Conservation (phyloP, 2,888 invertebrate genomes). For the Apoda limacodes region DNA sequence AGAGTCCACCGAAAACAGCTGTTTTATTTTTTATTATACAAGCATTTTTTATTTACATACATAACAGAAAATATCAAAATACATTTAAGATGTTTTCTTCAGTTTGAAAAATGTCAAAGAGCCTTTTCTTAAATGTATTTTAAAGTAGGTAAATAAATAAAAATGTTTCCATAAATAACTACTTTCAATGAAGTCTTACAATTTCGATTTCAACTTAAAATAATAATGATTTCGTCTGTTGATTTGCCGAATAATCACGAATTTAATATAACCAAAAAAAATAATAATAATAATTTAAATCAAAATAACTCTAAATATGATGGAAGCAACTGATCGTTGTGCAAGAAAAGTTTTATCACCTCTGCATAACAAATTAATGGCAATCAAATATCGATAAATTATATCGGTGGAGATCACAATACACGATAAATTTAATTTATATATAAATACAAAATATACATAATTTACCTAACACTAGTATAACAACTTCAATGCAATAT, state of each 20-base stretch:
- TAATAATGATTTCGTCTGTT: slow-evolving; percentile 40
- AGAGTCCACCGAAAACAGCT: too few relatives aligned
- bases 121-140: too few relatives aligned
- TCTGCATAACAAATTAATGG: slow-evolving; percentile 61
- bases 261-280: slow-evolving; percentile 45
- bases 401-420: slow-evolving; percentile 71
- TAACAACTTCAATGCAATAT: slow-evolving; percentile 65
- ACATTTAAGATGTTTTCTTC: too few relatives aligned
- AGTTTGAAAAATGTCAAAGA: too few relatives aligned
- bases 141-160: too few relatives aligned
- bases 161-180: too few relatives aligned
- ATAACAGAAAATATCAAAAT: too few relatives aligned
- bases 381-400: slow-evolving; percentile 65
- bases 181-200: too few relatives aligned
- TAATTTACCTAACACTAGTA: slow-evolving; percentile 54
- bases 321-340: slow-evolving; percentile 60
- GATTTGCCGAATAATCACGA: slow-evolving; percentile 49
- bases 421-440: slow-evolving; percentile 52
- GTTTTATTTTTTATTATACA: too few relatives aligned
- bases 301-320: slow-evolving; percentile 53
- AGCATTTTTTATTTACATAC: too few relatives aligned
- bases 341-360: slow-evolving; percentile 43
- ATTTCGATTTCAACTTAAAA: slow-evolving; percentile 40
- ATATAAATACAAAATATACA: slow-evolving; percentile 69
- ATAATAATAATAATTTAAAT: slow-evolving; percentile 45